Percentiles rank a stretch among this genome's conserved stretches.
These are phyloP conservation scores for Conchocele bisecta DNA, from an alignment of 2,888 invertebrate genomes.

Conservation along the genomic window DNA sequence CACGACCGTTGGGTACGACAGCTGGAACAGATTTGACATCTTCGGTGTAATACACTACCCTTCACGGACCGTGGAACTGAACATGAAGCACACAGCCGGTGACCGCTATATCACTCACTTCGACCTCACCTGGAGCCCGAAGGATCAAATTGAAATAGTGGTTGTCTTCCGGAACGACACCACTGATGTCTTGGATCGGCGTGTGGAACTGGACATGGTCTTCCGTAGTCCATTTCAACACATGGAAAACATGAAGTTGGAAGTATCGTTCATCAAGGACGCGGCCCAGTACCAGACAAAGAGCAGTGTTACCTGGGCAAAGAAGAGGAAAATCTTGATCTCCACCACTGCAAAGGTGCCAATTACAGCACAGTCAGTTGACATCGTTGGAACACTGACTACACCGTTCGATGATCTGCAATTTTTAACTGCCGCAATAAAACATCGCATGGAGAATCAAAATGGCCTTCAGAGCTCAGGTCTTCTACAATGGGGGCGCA, in stretches of 20 bases:
- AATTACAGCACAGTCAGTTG: constrained; percentile 38
- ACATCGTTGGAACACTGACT: constrained; percentile 47
- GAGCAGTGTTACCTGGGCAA: constrained; percentile 56
- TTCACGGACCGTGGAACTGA: constrained; percentile 40
- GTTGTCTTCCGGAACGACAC: constrained; percentile 53
- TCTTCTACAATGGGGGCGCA: constrained; percentile 44
- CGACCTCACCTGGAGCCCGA: constrained; percentile 63
- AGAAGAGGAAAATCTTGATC: constrained; percentile 52
- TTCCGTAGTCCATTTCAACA: constrained; percentile 63
- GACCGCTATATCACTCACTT: constrained; percentile 52
- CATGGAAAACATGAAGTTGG: constrained; percentile 51
- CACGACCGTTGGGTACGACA: constrained; percentile 45
- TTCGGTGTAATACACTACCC: constrained; percentile 54
- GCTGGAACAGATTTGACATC: constrained; percentile 55
- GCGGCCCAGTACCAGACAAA: constrained; percentile 43
- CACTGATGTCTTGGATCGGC: constrained; percentile 15
- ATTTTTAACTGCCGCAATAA: constrained; percentile 30
- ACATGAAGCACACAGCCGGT: constrained; percentile 51
- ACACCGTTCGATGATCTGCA: constrained; percentile 57
- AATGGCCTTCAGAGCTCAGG: constrained; percentile 25
- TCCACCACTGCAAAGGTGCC: constrained; percentile 55
- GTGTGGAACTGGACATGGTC: constrained; percentile 48
- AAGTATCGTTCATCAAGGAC: constrained; percentile 43
- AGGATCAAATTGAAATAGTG: constrained; percentile 48
- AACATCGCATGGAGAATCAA: constrained; percentile 34